Base-by-base conservation (phyloP, 2,888 invertebrate genomes). In the Mesorhabditis spiculigera region DNA sequence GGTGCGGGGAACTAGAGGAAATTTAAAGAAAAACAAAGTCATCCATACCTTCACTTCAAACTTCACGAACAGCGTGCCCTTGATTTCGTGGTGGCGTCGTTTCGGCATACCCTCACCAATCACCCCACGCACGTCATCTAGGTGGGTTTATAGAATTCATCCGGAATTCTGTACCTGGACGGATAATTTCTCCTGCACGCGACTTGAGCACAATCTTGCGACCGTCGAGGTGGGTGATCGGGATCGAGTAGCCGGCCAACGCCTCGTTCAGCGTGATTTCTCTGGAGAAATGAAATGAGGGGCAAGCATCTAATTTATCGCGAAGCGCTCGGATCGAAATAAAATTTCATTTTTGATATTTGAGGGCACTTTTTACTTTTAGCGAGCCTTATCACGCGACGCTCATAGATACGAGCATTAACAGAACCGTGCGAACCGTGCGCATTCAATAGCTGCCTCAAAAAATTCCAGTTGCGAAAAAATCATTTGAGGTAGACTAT, bases 151-250 rank as follows among this genome's bases (percentile, higher is more conserved):
- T n/a, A 5, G 62, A 67, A 45, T n/a, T 10, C 3, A n/a, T 13
- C 63, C 41, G 10, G 10, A 61, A 43, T 4, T 5, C 64, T 84
- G 90, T 90, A 86, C 92, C 93, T 68, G 93, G 93, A 83, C 92
- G 91, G 75, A 95, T 90, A 28, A 95, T 91, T 79, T 92, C 90
- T 16, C 94, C 95, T 5, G 92, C 90, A 68, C 90, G 89, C 81
- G 91, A 91, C 86, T 90, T 91, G 69, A 96, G 89, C 68, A 93
- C 89, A 73, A 95, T 88, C 83, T 92, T 91, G 66, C 94, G 90
- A 0, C 93, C 93, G 88, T 95, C 95, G 79, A 96, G 89, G 87
- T 95, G 95, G 85, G 91, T 91, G n/a, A 95, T 88, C 66, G 91
- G 89, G 87, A 93, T 91, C 71, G 90, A 89, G 87, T 94, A 93